Percentiles rank a stretch among this genome's conserved stretches.
These are phyloP conservation scores for Poecilia gillii DNA, from an alignment of 2,797 vertebrate genomes.

Conservation along the genomic window DNA sequence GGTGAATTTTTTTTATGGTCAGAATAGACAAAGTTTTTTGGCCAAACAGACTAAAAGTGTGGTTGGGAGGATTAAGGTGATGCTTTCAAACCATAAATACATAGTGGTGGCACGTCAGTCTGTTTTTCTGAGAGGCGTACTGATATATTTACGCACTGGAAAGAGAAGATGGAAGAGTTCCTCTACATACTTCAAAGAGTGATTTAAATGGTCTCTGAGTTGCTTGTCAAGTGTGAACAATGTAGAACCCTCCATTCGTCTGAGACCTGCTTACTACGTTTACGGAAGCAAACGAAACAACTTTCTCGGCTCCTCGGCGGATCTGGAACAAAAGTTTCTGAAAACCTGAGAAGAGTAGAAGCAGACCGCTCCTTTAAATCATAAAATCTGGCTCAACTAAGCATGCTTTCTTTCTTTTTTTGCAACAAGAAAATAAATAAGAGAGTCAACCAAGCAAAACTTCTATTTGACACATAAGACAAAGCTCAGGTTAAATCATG, in stretches of 20 bases:
- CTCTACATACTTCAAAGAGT: neutral
- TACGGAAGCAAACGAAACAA: neutral
- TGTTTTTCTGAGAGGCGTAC: neutral
- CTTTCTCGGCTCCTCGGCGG: neutral
- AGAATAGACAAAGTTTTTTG: neutral
- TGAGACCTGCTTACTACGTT: neutral
- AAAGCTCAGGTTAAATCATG: constrained; percentile 37
- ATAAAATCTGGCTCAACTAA: constrained; percentile 21
- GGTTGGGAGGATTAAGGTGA: neutral
- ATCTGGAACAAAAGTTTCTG: neutral
- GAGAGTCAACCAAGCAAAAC: constrained; percentile 39
- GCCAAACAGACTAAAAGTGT: neutral
- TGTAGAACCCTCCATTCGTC: neutral
- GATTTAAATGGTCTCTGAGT: neutral
- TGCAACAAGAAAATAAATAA: constrained; percentile 23
- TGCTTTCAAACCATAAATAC: neutral
- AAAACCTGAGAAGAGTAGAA: neutral
- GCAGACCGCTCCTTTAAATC: neutral
- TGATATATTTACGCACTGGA: neutral
- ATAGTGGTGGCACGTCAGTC: neutral
- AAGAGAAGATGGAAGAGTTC: neutral
- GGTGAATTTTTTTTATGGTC: neutral
- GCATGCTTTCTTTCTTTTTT: neutral
- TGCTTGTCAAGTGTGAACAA: neutral
- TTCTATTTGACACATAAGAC: constrained; percentile 39